These are phyloP conservation scores for Sesia bembeciformis DNA, from an alignment of 2,888 invertebrate genomes.

Conservation along the genomic window DNA sequence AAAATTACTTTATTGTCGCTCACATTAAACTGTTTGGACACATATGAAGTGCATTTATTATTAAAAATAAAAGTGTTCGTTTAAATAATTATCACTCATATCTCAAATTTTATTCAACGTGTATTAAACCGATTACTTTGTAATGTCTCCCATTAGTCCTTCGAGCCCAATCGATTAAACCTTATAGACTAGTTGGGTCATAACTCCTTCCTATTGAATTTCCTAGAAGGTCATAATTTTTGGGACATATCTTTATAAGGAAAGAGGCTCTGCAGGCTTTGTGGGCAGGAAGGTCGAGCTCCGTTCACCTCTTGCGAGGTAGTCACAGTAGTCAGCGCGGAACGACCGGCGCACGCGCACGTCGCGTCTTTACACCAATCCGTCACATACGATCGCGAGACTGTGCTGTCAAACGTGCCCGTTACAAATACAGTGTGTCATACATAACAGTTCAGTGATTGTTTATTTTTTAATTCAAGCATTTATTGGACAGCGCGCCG, in stretches of 20 bases:
- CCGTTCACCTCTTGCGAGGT: slow-evolving; percentile 41
- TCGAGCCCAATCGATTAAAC: slow-evolving; percentile 10
- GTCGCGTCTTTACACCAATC: slow-evolving; percentile 21
- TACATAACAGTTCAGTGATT: slow-evolving; percentile 42
- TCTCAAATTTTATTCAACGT: no score
- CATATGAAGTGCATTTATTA: no score
- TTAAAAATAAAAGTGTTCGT: no score
- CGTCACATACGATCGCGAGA: slow-evolving; percentile 39
- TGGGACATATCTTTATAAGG: slow-evolving; percentile 34
- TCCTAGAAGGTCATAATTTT: slow-evolving; percentile 24
- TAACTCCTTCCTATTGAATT: slow-evolving; percentile 1
- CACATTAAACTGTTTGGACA: no score
- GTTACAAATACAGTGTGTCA: slow-evolving; percentile 53
- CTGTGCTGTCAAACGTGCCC: slow-evolving; percentile 54
- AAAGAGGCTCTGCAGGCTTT: slow-evolving; percentile 53
- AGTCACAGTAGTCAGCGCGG: slow-evolving; percentile 47
- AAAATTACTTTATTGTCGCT: no score
- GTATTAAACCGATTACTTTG: no score
- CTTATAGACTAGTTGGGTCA: background rate
- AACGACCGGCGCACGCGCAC: slow-evolving; percentile 58
- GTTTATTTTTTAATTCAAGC: slow-evolving; percentile 43
- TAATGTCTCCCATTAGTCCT: slow-evolving; percentile 8
- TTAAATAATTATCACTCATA: no score
- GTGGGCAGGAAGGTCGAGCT: slow-evolving; percentile 66
- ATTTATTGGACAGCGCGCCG: slow-evolving; percentile 29